A percentile compares a stretch with the other conserved stretches of the same genome.
Conservation (phyloP, 2,888 invertebrate genomes). For the Psococerastis gibbosa region DNA sequence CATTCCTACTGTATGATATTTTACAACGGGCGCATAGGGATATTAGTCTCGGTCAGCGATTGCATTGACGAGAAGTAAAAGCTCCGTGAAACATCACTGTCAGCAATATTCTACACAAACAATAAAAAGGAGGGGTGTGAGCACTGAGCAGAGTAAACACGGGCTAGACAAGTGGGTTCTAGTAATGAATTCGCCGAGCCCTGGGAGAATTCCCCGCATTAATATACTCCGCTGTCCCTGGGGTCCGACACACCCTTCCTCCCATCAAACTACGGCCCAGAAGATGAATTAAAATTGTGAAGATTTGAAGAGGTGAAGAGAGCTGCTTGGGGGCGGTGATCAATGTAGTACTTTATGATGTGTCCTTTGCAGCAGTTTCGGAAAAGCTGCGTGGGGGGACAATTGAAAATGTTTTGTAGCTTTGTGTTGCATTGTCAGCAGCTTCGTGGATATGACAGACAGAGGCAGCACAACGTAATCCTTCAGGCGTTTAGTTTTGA, state of each 20-base stretch:
- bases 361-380: no score
- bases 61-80: no score
- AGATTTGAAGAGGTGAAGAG: background rate
- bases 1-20: no score
- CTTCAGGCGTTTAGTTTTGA: no score
- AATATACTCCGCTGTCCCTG: background rate
- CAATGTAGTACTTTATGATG: no score
- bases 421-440: no score
- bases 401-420: no score
- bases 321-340: background rate
- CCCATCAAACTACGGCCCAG: constrained; percentile 9
- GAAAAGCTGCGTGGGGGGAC: no score
- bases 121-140: background rate
- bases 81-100: background rate
- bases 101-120: background rate
- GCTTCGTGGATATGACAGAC: no score
- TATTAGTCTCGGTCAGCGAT: background rate
- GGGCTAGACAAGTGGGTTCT: background rate
- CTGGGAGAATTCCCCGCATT: background rate
- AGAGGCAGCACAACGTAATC: no score
- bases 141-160: background rate
- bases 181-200: background rate
- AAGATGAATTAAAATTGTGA: constrained; percentile 2
- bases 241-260: constrained; percentile 6
- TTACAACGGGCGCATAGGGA: no score